Evolutionary conservation across 2,888 invertebrate species (phyloP).

Genomic region (Heliothis peltigera): DNA sequence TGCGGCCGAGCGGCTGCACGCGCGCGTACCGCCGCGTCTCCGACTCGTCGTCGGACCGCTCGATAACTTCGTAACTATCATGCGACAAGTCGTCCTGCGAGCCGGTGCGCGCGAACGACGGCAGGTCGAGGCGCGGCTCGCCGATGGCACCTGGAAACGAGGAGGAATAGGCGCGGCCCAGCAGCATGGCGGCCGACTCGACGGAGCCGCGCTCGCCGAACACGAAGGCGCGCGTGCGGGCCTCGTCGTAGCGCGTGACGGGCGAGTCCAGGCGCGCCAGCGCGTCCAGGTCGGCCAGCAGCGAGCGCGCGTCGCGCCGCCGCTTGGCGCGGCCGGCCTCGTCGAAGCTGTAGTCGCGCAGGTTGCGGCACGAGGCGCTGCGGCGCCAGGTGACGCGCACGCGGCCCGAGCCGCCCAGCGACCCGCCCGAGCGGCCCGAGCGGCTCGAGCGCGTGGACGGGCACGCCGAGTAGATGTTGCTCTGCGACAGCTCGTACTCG

Average conservation of each 20-base stretch:
- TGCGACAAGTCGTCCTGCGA: slow-evolving; percentile 96
- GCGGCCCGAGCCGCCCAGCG: slow-evolving; percentile 76
- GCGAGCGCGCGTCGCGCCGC: slow-evolving; percentile 79
- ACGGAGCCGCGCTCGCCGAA: slow-evolving; percentile 88
- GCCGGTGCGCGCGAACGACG: slow-evolving; percentile 91
- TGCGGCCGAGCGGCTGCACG: slow-evolving; percentile 74
- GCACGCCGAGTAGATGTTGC: slow-evolving; percentile 89
- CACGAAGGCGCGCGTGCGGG: slow-evolving; percentile 82
- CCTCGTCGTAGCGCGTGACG: slow-evolving; percentile 73
- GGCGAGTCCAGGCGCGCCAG: slow-evolving; percentile 75
- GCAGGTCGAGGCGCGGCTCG: slow-evolving; percentile 91
- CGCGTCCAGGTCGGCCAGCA: slow-evolving; percentile 79
- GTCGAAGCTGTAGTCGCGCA: slow-evolving; percentile 94
- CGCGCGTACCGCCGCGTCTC: slow-evolving; percentile 76
- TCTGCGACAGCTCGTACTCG: slow-evolving; percentile 90
- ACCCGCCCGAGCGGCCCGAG: slow-evolving; percentile 74
- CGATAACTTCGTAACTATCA: slow-evolving; percentile 96
- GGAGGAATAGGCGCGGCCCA: slow-evolving; percentile 94
- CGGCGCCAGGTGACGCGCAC: slow-evolving; percentile 91
- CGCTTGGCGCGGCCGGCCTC: slow-evolving; percentile 92
- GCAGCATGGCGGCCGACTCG: slow-evolving; percentile 92
- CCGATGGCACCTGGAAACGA: slow-evolving; percentile 95
- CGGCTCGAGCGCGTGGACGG: slow-evolving; percentile 82
- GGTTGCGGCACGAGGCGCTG: slow-evolving; percentile 95
- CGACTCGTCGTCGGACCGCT: slow-evolving; percentile 92